These are phyloP conservation scores for Darevskia mixta DNA, from an alignment of 2,797 vertebrate genomes.

Conservation along the genomic window DNA sequence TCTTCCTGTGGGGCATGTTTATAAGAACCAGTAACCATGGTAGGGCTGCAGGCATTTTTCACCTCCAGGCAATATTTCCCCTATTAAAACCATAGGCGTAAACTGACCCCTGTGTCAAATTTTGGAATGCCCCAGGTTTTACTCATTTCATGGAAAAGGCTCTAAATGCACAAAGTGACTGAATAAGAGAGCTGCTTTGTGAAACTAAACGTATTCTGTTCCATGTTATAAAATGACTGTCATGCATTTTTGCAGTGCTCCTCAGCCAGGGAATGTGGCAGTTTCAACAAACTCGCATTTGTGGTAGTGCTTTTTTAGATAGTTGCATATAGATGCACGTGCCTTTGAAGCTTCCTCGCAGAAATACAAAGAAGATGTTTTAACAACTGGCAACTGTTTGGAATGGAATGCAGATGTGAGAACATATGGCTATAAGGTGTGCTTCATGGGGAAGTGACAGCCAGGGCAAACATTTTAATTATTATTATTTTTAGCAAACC, in stretches of 20 bases:
- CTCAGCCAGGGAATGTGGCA: accelerated
- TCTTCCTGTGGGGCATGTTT: not conserved
- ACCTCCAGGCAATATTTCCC: not conserved
- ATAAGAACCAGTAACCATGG: not conserved
- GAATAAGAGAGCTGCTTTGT: not conserved
- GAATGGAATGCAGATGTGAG: not conserved
- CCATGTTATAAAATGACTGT: constrained; percentile 11
- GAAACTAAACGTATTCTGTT: not conserved
- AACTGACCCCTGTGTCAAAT: not conserved
- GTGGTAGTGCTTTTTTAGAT: accelerated
- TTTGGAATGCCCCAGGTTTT: constrained; percentile 2
- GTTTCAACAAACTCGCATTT: accelerated
- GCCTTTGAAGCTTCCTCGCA: not conserved
- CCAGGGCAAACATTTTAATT: not conserved
- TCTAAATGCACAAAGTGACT: not conserved
- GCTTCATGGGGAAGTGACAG: not conserved
- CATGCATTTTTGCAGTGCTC: not conserved
- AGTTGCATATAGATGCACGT: accelerated
- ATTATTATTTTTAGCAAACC: constrained; percentile 1
- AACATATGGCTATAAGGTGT: constrained; percentile 1
- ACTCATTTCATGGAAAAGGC: not conserved
- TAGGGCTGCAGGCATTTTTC: not conserved
- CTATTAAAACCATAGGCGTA: not conserved
- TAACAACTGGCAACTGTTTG: constrained; percentile 3
- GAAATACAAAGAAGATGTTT: constrained; percentile 15